Base-by-base conservation (phyloP, 2,888 invertebrate genomes). In the Xylocampa areola region DNA sequence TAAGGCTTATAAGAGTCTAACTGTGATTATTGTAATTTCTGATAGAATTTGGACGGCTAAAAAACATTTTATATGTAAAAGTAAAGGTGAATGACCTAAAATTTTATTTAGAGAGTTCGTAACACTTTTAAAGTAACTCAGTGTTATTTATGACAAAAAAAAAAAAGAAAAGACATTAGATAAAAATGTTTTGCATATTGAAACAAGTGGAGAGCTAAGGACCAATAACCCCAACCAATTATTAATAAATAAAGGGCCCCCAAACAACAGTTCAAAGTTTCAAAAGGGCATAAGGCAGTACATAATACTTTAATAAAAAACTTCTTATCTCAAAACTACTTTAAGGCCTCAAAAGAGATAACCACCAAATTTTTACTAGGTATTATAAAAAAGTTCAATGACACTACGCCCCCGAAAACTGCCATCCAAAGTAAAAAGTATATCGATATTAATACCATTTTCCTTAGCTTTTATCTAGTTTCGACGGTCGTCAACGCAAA, bases 391-490 rank as follows among this genome's bases (percentile, higher is more conserved):
- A 69, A 69, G 40, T 71, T 54, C n/a, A 21, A 7, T 63, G 48
- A 51, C 45, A 36, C 41, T 48, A 45, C 36, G 49, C 53, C 44
- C 49, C 30, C 32, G 32, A 43, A 47, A 40, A 61, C 8, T 30
- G 13, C 47, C 47, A 44, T 55, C 37, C 25, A 29, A 73, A 68
- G 52, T 68, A 65, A 71, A 65, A 72, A 65, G 62, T 54, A 60
- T 63, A 57, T 59, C 64, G 68, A 66, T 76, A 77, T 79, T 73
- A 79, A 78, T 77, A 61, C 55, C 61, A 63, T 68, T 68, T 62
- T 59, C 47, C 7, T 45, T 40, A 39, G 44, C 45, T 45, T 75
- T 80, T 76, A 73, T 76, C 69, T 62, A 66, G 69, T 68, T 67
- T 50, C 64, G 58, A 32, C 50, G 52, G 70, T 65, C 72, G 66